phyloP scores from a whole-genome alignment of 30 jellyfish, hydroid and myxozoan species.

The Aurelia aurita complex sp. Pacific region DNA sequence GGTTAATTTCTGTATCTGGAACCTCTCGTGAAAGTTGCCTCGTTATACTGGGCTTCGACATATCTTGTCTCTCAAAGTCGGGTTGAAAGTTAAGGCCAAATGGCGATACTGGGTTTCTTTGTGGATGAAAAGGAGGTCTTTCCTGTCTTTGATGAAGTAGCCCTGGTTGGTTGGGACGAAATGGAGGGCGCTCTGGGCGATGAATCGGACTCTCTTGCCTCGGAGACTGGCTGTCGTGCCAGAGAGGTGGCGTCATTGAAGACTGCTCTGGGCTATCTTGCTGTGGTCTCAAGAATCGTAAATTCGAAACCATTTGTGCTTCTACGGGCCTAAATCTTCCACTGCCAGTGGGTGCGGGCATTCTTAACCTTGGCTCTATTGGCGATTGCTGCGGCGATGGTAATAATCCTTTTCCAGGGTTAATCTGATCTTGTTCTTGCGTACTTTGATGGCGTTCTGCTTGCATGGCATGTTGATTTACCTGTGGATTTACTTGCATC shows the following conservation, averaged over 20 bases:
- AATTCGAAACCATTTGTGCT: slow-evolving; percentile 12
- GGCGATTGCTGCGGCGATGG: not conserved
- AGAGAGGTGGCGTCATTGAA: slow-evolving; percentile 23
- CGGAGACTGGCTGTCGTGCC: slow-evolving; percentile 16
- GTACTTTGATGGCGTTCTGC: not conserved
- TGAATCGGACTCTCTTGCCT: not conserved
- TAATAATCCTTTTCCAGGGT: not conserved
- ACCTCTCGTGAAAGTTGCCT: not conserved
- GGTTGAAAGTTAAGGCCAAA: not conserved
- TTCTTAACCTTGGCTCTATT: not conserved
- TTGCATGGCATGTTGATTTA: slow-evolving; percentile 5
- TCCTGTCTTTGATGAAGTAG: slow-evolving; percentile 21
- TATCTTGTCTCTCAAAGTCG: not conserved
- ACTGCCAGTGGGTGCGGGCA: slow-evolving; percentile 3
- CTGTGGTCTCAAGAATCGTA: slow-evolving; percentile 23
- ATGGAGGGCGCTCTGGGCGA: slow-evolving; percentile 24
- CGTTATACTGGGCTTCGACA: not conserved
- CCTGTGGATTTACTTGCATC: slow-evolving; percentile 1
- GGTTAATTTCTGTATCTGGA: not conserved
- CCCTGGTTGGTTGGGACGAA: slow-evolving; percentile 31
- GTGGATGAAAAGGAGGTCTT: not conserved
- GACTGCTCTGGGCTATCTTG: not conserved
- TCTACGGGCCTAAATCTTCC: slow-evolving; percentile 26
- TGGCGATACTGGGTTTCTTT: not conserved
- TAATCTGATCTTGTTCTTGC: not conserved